Evolutionary conservation across 2,888 invertebrate species (phyloP).

Genomic region (Cheilosia grossa): DNA sequence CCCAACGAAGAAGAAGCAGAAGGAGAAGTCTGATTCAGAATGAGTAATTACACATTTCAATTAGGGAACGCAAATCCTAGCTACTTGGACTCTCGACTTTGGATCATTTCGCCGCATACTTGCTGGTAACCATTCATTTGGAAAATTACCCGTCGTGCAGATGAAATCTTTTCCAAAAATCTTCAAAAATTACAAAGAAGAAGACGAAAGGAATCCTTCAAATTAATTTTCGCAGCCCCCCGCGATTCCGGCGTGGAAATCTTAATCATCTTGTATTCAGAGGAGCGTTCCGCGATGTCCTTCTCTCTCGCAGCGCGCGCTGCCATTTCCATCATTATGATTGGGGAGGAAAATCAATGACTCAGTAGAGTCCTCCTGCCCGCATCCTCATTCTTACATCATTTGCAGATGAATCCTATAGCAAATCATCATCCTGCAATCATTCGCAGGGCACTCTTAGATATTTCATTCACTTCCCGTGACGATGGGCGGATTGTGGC

Average conservation of each 20-base stretch:
- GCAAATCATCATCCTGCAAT: constrained; percentile 55
- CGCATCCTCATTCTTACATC: constrained; percentile 31
- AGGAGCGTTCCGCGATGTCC: constrained; percentile 50
- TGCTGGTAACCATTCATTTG: constrained; percentile 61
- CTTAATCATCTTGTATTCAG: constrained; percentile 72
- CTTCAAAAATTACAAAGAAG: constrained; percentile 23
- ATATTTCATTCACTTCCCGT: constrained; percentile 24
- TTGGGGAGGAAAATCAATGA: constrained; percentile 61
- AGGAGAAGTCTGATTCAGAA: constrained; percentile 59
- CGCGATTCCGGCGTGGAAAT: constrained; percentile 54
- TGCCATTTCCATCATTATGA: constrained; percentile 67
- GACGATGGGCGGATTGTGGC: not conserved
- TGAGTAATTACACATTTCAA: constrained; percentile 74
- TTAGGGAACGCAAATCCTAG: constrained; percentile 65
- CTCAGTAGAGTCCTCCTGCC: constrained; percentile 9
- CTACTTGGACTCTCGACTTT: constrained; percentile 28
- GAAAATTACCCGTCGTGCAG: constrained; percentile 71
- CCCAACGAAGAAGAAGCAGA: constrained; percentile 1
- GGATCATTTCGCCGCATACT: constrained; percentile 8
- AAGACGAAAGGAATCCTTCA: constrained; percentile 52
- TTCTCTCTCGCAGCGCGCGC: constrained; percentile 20
- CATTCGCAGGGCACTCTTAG: constrained; percentile 46
- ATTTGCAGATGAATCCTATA: constrained; percentile 33
- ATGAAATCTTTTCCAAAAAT: constrained; percentile 61
- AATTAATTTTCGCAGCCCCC: constrained; percentile 64